Conservation (phyloP, 2,888 invertebrate genomes). For the Cephalotes varians region DNA sequence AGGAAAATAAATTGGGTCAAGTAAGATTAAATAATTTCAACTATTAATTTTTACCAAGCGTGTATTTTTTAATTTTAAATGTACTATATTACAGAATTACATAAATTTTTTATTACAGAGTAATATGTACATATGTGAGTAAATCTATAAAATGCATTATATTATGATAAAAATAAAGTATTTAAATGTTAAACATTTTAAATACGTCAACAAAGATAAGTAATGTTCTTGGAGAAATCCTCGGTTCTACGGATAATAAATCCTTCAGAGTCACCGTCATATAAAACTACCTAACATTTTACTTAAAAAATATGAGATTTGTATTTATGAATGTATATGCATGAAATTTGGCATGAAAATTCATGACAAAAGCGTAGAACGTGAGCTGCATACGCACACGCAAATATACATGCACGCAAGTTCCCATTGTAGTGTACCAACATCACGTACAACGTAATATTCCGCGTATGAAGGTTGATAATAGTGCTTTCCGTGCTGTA, state of each 20-base stretch:
- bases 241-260: slow-evolving; percentile 39
- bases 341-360: slow-evolving; percentile 54
- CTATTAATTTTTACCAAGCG: not conserved
- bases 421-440: slow-evolving; percentile 20
- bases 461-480: slow-evolving; percentile 47
- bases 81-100: not conserved
- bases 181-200: slow-evolving; percentile 28
- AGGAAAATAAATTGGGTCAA: not conserved
- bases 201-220: slow-evolving; percentile 34
- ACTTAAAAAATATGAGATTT: slow-evolving; percentile 56
- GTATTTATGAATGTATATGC: slow-evolving; percentile 55
- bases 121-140: not conserved
- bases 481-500: slow-evolving; percentile 43
- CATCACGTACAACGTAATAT: slow-evolving; percentile 52
- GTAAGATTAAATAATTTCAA: not conserved
- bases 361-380: slow-evolving; percentile 42
- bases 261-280: slow-evolving; percentile 43
- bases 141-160: slow-evolving; percentile 1
- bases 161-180: no score
- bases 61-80: not conserved
- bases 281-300: slow-evolving; percentile 46
- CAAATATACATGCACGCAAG: slow-evolving; percentile 10
- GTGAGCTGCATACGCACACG: slow-evolving; percentile 35
- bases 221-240: slow-evolving; percentile 4
- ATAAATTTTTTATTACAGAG: not conserved